Conservation (phyloP, 2,797 vertebrate species). For the Microtus agrestis region DNA sequence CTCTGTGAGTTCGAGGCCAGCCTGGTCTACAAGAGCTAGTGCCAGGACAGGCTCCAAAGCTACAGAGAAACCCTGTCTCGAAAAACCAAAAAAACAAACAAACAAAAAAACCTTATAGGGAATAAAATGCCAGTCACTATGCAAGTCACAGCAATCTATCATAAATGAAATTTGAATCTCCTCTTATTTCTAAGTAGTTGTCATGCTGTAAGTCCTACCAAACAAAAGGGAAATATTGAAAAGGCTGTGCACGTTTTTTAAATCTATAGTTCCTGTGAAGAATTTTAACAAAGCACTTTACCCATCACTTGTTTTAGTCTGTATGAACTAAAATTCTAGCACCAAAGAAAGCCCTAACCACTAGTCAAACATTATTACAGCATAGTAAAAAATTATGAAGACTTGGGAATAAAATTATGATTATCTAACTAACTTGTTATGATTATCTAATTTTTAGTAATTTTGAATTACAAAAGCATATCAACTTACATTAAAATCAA, state of each 20-base stretch:
- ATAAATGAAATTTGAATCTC: constrained; percentile 29
- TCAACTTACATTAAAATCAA: constrained; percentile 95
- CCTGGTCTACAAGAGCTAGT: no score
- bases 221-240: constrained; percentile 31
- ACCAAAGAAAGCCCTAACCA: background rate
- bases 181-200: constrained; percentile 51
- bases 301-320: background rate
- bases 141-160: background rate
- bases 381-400: constrained; percentile 17
- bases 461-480: constrained; percentile 54
- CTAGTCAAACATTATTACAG: background rate
- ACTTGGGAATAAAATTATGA: constrained; percentile 47
- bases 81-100: background rate
- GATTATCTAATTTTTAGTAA: constrained; percentile 30
- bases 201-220: background rate
- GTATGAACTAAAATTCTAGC: background rate
- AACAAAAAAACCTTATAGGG: constrained; percentile 14
- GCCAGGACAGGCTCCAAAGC: no score
- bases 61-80: no score
- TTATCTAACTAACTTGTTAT: background rate
- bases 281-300: background rate
- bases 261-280: constrained; percentile 47
- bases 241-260: background rate
- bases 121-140: background rate
- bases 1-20: no score